These are phyloP conservation scores for Plestiodon gilberti DNA, from an alignment of 2,113 vertebrate species.

Conservation along the genomic window DNA sequence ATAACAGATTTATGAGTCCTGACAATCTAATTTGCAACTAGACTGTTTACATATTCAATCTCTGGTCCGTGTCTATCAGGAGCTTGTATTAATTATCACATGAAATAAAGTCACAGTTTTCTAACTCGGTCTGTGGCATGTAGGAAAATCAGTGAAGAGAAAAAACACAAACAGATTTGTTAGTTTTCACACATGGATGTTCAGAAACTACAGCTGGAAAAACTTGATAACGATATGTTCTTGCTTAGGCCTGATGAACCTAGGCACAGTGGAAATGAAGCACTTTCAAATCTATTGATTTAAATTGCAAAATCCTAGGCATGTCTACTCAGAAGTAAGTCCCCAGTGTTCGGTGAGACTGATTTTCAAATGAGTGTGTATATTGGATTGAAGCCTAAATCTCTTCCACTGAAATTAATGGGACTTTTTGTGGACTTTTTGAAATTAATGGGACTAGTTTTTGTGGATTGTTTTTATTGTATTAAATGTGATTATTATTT, in stretches of 20 bases:
- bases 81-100: constrained; percentile 35
- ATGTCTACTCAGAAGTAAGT: too few species aligned
- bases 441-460: too few species aligned
- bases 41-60: constrained; percentile 14
- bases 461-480: too few species aligned
- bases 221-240: constrained; percentile 4
- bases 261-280: neutral
- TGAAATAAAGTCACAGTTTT: constrained; percentile 19
- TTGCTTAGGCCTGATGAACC: neutral
- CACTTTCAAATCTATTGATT: neutral
- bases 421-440: too few species aligned
- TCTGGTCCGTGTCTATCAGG: constrained; percentile 30
- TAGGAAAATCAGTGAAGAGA: neutral
- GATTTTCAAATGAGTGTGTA: too few species aligned
- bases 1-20: constrained; percentile 31
- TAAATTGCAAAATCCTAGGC: too few species aligned
- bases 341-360: too few species aligned
- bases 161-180: neutral
- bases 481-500: too few species aligned
- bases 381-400: too few species aligned
- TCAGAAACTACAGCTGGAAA: neutral
- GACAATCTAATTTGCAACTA: constrained; percentile 38
- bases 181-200: neutral
- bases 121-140: neutral
- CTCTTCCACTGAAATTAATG: neutral